phyloP scores from a whole-genome alignment of 2,888 invertebrate species.

The Craniophora ligustri region DNA sequence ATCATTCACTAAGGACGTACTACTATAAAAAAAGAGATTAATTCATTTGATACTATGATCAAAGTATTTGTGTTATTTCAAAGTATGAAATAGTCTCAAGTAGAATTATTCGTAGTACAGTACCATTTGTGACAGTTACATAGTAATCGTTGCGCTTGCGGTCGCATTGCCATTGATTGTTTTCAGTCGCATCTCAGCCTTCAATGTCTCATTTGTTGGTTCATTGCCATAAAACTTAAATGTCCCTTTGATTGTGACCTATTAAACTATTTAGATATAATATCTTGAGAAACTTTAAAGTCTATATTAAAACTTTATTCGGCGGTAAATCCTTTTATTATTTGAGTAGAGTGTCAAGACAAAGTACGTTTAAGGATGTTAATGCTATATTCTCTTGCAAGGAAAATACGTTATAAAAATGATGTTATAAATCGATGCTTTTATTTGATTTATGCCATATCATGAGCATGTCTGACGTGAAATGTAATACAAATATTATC shows the following conservation, averaged over 20 bases:
- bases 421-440: constrained; percentile 2
- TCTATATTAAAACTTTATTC: too few relatives aligned
- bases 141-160: constrained; percentile 66
- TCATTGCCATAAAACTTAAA: constrained; percentile 42
- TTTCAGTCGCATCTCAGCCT: constrained; percentile 67
- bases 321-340: too few relatives aligned
- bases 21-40: too few relatives aligned
- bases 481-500: constrained; percentile 22
- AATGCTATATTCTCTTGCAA: too few relatives aligned
- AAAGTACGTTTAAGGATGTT: too few relatives aligned
- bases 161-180: constrained; percentile 73
- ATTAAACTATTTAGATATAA: neutral
- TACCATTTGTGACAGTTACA: constrained; percentile 29
- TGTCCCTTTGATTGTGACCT: constrained; percentile 13
- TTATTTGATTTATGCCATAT: constrained; percentile 25
- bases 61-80: too few relatives aligned
- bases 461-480: constrained; percentile 22
- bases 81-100: too few relatives aligned
- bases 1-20: too few relatives aligned
- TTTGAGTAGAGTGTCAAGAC: too few relatives aligned
- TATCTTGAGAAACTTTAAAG: neutral
- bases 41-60: too few relatives aligned
- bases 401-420: constrained; percentile 3
- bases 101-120: constrained; percentile 47
- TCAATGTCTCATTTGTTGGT: constrained; percentile 53